Conservation (phyloP, 2,888 invertebrate genomes). For the Osmoderma eremita region DNA sequence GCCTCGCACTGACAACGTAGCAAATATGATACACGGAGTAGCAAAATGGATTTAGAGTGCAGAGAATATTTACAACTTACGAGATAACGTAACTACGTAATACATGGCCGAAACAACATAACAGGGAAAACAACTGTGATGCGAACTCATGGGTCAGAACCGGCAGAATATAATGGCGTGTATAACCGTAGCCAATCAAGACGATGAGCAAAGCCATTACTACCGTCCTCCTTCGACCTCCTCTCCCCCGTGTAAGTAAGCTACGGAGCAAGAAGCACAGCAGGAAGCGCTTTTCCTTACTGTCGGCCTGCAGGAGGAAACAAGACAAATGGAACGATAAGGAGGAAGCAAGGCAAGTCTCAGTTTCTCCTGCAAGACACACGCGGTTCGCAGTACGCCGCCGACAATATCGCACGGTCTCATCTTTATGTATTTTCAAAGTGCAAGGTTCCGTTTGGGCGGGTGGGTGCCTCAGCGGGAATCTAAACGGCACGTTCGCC, state of each 20-base stretch:
- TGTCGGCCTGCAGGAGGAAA: constrained; percentile 52
- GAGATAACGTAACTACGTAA: constrained; percentile 3
- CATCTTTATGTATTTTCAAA: constrained; percentile 62
- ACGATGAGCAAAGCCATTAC: constrained; percentile 55
- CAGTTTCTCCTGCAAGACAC: constrained; percentile 44
- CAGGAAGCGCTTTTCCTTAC: constrained; percentile 52
- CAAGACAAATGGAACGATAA: constrained; percentile 60
- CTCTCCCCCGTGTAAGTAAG: constrained; percentile 48
- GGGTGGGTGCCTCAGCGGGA: constrained; percentile 28
- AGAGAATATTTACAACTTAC: background rate
- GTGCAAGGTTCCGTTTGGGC: constrained; percentile 44
- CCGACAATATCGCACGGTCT: constrained; percentile 59
- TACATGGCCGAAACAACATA: background rate
- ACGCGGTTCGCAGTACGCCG: constrained; percentile 7
- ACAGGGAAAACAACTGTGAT: constrained; percentile 42
- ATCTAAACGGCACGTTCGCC: constrained; percentile 46
- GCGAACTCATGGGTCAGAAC: constrained; percentile 33
- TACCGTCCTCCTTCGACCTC: constrained; percentile 38
- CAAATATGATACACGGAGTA: too few species aligned
- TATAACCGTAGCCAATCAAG: constrained; percentile 55
- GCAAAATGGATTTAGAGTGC: too few species aligned
- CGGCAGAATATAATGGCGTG: constrained; percentile 66
- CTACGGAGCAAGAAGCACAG: constrained; percentile 48
- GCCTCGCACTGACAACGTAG: too few species aligned
- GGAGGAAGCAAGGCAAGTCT: constrained; percentile 50